A percentile compares a stretch with the other conserved stretches of the same genome.
phyloP scores from a whole-genome alignment of 2,113 vertebrate genomes.

The Passer montanus region DNA sequence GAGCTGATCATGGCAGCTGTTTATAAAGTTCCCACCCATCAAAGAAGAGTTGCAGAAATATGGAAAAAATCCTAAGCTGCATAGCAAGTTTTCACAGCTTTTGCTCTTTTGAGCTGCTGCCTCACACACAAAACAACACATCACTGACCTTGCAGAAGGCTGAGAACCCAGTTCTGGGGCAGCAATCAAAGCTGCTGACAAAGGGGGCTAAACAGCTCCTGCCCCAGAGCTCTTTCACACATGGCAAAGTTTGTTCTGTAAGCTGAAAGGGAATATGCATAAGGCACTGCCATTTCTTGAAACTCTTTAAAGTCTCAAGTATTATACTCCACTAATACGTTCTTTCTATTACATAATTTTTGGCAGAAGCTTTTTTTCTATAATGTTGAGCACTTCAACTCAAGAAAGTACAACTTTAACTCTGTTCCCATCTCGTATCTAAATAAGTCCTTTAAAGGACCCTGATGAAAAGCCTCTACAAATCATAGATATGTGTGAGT shows the following conservation, averaged over 20 bases:
- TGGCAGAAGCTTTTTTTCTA: not conserved
- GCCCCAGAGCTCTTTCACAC: not conserved
- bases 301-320: not conserved
- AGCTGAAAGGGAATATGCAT: not conserved
- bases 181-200: not conserved
- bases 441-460: not conserved
- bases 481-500: not conserved
- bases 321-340: not conserved
- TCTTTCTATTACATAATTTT: not conserved
- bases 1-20: not conserved
- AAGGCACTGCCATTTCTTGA: not conserved
- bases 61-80: not conserved
- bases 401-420: not conserved
- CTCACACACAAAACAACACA: not conserved
- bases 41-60: not conserved
- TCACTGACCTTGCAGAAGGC: not conserved
- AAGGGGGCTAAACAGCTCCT: not conserved
- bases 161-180: not conserved
- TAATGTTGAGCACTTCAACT: not conserved
- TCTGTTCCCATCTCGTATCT: not conserved
- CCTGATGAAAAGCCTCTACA: not conserved
- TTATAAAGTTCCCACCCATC: not conserved
- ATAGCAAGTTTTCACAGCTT: not conserved
- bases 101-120: not conserved
- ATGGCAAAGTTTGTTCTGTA: not conserved